Conservation (phyloP, 2,113 vertebrate species). For the Otus sunia region DNA sequence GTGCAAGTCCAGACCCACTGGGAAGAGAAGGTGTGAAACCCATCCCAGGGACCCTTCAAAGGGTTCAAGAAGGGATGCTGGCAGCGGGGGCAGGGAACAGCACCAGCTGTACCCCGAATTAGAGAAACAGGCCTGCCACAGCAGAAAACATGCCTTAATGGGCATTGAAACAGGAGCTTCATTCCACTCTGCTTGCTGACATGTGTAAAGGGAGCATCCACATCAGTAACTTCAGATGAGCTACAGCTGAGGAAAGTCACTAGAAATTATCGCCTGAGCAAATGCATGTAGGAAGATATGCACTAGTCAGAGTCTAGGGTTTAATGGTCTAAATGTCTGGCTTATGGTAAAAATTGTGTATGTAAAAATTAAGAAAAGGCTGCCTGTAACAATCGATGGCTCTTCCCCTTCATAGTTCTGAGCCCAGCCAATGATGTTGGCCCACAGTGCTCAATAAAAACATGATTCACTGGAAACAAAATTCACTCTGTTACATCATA, state of each 20-base stretch:
- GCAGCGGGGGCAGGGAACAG: neutral
- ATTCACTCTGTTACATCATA: neutral
- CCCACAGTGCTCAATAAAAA: neutral
- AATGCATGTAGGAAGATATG: neutral
- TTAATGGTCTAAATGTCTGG: neutral
- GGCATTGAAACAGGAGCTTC: neutral
- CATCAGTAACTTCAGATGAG: neutral
- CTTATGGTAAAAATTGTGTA: neutral
- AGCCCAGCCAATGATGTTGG: neutral
- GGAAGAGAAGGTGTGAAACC: neutral
- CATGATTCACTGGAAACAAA: neutral
- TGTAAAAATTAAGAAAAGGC: neutral
- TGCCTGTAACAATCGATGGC: neutral
- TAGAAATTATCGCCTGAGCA: neutral
- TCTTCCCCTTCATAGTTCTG: neutral
- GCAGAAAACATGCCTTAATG: neutral
- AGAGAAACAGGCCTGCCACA: neutral
- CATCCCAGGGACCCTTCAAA: neutral
- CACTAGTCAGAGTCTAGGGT: neutral
- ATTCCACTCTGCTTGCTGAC: neutral
- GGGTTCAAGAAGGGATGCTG: neutral
- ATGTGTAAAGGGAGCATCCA: neutral
- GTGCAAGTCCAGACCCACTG: neutral
- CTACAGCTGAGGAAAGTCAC: neutral
- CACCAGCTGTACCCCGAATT: neutral